These are phyloP conservation scores for Ophion slaviceki DNA, from an alignment of 2,888 invertebrate species.

Conservation along the genomic window DNA sequence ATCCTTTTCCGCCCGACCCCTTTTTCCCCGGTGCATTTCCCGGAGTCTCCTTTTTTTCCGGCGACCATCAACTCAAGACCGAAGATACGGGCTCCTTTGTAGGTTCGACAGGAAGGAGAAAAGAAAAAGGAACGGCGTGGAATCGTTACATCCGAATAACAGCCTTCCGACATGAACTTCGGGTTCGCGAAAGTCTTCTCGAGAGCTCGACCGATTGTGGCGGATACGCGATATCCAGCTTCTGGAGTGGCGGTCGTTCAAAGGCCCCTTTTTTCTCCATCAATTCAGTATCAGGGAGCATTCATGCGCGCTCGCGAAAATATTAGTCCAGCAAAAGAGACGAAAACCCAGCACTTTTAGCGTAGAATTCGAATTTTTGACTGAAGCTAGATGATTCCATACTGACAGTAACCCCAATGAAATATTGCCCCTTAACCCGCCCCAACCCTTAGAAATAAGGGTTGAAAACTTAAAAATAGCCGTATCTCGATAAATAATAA, in stretches of 20 bases:
- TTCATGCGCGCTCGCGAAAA: not conserved
- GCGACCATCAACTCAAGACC: not conserved
- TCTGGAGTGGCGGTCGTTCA: conserved; percentile 37
- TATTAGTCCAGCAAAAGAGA: not conserved
- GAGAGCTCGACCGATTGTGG: conserved; percentile 19
- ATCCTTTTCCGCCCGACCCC: not conserved
- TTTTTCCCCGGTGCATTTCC: conserved; percentile 30
- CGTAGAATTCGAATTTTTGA: no score
- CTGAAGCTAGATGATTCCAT: no score
- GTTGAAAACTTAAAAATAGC: no score
- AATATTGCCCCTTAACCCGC: no score
- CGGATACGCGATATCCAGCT: conserved; percentile 35
- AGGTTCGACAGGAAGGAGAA: conserved; percentile 30
- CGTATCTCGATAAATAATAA: no score
- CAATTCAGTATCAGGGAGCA: not conserved
- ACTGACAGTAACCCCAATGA: no score
- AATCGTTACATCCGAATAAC: conserved; percentile 50
- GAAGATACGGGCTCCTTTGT: conserved; percentile 39
- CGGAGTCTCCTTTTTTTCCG: conserved; percentile 25
- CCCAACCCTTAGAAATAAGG: no score
- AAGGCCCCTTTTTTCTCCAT: conserved; percentile 14
- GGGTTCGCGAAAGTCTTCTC: conserved; percentile 19
- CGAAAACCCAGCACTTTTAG: no score
- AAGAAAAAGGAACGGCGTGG: conserved; percentile 30
- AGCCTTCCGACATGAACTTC: conserved; percentile 34